Base-by-base conservation (phyloP, 2,113 vertebrate genomes). In the Candoia aspera region DNA sequence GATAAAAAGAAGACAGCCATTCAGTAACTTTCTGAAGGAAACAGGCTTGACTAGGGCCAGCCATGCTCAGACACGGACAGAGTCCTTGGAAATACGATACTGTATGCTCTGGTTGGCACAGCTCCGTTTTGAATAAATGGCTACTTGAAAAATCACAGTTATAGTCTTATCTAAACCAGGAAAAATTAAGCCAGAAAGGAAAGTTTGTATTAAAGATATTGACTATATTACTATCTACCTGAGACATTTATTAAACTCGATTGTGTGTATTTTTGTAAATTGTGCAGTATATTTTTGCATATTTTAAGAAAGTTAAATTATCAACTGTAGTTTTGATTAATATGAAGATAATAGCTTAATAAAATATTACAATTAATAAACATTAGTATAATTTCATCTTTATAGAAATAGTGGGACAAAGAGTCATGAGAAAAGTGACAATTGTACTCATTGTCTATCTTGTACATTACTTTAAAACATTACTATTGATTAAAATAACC, bases 401-500 rank as follows among this genome's bases (percentile, higher is more conserved):
- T 90, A 91, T 60, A 57, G 86, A 93, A 94, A 94, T 84, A 86
- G 49, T 89, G 89, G 89, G 93, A 92, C 88, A 93, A 84, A 85
- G 95, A 95, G 73, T 84, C 92, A 29, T 92, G 83, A 88, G 88
- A 93, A 90, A 95, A 91, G 95, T 57, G 94, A 93, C 96, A 96
- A 96, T 97, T 97, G 33, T 97, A 97, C 96, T 96, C 97, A 94
- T 98, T 96, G 96, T 97, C 97, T 98, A 95, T 97, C 97, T 97
- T 95, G 95, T 97, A 94, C 95, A 94, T 94, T 98, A 96, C 97
- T 96, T 96, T 94, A 92, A 97, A 98, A 96, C 97, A 98, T 99
- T 98, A 98, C 97, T 98, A 97, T 99, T 99, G 98, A 98, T 99
- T 99, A 99, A 98, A 98, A 98, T 98, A 99, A 98, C 99, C 98